These are phyloP conservation scores for Muschampia plurimacula DNA, from an alignment of 2,888 invertebrate species.

Conservation along the genomic window DNA sequence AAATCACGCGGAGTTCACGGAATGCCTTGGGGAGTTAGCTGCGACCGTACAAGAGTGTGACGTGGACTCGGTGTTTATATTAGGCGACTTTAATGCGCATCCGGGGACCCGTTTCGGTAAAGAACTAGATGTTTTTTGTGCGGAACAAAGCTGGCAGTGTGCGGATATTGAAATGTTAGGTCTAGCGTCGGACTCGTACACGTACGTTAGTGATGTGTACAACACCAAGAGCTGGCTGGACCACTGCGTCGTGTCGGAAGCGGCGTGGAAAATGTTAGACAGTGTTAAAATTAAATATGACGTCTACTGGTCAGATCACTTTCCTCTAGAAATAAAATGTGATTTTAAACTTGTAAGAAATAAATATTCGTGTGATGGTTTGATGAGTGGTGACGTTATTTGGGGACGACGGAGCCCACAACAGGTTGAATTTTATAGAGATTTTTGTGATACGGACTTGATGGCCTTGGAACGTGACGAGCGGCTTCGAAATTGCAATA, in stretches of 20 bases:
- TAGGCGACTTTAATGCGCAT: background rate
- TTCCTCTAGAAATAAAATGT: background rate
- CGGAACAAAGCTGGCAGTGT: background rate
- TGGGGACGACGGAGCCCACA: too few species aligned
- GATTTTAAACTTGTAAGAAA: background rate
- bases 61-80: background rate
- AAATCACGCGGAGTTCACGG: background rate
- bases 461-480: too few species aligned
- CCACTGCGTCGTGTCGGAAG: background rate
- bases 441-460: too few species aligned
- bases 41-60: background rate
- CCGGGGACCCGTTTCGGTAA: background rate
- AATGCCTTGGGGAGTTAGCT: background rate
- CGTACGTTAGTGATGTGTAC: background rate
- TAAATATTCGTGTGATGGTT: background rate
- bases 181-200: background rate
- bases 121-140: background rate
- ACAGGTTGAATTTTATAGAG: too few species aligned
- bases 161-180: background rate
- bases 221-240: background rate
- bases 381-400: too few species aligned
- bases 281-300: background rate
- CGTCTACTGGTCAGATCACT: background rate
- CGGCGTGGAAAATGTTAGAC: background rate
- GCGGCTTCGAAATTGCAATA: too few species aligned